These are phyloP conservation scores for Orcinus orca DNA, from an alignment of 2,113 vertebrate species.

Conservation along the genomic window DNA sequence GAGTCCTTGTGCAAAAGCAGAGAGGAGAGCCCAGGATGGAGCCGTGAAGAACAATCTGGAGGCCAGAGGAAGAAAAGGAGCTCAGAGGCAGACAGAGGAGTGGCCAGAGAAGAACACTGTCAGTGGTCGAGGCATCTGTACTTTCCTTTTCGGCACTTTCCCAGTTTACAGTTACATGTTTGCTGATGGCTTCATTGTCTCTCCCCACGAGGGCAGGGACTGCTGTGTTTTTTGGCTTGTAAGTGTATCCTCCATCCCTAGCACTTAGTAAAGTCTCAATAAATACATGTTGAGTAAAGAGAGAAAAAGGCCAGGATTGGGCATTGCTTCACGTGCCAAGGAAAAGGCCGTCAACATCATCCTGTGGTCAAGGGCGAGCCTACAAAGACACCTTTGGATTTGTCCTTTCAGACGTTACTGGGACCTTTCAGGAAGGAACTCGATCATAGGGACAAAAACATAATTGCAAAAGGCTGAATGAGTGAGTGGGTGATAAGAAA, in stretches of 20 bases:
- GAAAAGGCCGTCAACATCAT: background rate
- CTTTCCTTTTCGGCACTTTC: background rate
- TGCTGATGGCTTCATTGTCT: background rate
- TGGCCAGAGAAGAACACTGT: background rate
- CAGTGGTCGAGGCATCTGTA: background rate
- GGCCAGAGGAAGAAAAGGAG: too few species aligned
- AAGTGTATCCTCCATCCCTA: background rate
- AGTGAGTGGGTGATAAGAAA: background rate
- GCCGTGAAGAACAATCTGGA: background rate
- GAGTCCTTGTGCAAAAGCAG: background rate
- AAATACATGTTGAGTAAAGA: background rate
- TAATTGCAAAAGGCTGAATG: background rate
- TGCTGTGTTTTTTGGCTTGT: background rate
- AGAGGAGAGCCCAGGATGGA: background rate
- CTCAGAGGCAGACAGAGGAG: background rate
- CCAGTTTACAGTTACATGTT: too few species aligned
- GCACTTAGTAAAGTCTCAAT: background rate
- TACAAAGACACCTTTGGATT: background rate
- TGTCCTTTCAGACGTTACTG: background rate
- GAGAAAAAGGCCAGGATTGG: background rate
- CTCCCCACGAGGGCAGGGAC: background rate
- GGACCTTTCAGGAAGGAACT: background rate
- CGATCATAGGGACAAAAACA: background rate
- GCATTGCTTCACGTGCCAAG: background rate
- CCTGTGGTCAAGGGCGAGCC: too few species aligned